These are phyloP conservation scores for Odontothrips loti DNA, from an alignment of 2,888 invertebrate genomes.

Conservation along the genomic window DNA sequence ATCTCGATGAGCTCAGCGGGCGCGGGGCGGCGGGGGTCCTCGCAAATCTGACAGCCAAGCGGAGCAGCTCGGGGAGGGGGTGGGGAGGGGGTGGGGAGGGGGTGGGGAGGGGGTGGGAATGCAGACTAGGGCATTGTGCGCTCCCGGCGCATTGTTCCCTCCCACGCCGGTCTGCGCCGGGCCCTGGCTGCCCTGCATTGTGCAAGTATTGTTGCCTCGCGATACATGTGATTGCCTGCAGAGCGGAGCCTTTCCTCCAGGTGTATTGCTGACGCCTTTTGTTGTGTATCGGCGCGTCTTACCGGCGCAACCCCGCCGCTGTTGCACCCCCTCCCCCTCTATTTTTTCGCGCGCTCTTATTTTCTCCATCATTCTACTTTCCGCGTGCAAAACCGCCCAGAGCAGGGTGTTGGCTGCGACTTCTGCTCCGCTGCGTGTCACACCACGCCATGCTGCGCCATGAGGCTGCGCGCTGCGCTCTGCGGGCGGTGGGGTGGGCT, in stretches of 20 bases:
- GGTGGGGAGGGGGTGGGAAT: not conserved
- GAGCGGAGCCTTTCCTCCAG: not conserved
- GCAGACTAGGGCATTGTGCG: not conserved
- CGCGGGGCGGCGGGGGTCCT: not conserved
- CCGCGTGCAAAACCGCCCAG: not conserved
- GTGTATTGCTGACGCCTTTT: not conserved
- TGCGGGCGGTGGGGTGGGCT: no score
- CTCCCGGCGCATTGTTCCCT: not conserved
- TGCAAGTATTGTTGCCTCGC: constrained; percentile 23
- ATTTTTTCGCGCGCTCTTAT: not conserved
- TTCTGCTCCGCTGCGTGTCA: no score
- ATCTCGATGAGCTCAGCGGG: not conserved
- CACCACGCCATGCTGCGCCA: no score
- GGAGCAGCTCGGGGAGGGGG: not conserved
- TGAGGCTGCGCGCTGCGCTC: no score
- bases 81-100: no score
- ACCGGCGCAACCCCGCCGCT: not conserved
- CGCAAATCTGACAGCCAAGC: constrained; percentile 17
- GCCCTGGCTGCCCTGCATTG: not conserved
- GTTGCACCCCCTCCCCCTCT: not conserved
- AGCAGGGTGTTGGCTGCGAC: no score
- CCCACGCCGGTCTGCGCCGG: not conserved
- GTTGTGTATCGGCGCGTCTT: not conserved
- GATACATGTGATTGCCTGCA: constrained; percentile 11
- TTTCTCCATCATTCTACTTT: not conserved